phyloP scores from a whole-genome alignment of 1,140 invertebrate species.

The Orchestia grillus region DNA sequence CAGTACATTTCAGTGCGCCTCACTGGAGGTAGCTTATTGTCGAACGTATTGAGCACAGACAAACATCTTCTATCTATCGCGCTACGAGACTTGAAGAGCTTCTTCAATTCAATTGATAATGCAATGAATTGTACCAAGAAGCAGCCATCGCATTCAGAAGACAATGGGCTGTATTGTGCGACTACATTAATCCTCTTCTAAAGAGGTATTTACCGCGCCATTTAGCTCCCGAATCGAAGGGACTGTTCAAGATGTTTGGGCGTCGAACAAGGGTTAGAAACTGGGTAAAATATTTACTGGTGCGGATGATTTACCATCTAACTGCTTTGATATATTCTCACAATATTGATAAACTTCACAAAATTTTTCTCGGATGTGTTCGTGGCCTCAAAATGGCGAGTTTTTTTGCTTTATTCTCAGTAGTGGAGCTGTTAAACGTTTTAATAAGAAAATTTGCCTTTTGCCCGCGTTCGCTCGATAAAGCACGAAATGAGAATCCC shows the following conservation, averaged over 20 bases:
- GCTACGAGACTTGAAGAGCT: background rate
- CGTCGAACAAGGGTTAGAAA: background rate
- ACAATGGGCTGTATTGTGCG: background rate
- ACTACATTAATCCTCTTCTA: background rate
- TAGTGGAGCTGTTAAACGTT: too few species aligned
- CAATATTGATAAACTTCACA: too few species aligned
- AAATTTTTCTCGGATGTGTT: too few species aligned
- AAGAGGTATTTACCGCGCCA: background rate
- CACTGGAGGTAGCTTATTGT: background rate
- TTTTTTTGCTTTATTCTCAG: too few species aligned
- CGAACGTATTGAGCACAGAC: background rate
- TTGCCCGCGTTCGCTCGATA: too few species aligned
- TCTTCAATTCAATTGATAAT: conserved; percentile 10
- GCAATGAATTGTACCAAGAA: background rate
- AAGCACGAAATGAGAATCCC: too few species aligned
- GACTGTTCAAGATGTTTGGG: background rate
- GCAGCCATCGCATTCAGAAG: background rate
- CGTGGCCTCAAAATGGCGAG: too few species aligned
- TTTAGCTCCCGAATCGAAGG: background rate
- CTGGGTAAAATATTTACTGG: background rate
- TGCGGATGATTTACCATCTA: background rate
- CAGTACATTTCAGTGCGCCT: background rate
- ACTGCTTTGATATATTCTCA: too few species aligned
- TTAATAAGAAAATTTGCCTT: too few species aligned
- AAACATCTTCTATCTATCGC: background rate